phyloP scores from a whole-genome alignment of 2,797 vertebrate species.

The Pterois miles region DNA sequence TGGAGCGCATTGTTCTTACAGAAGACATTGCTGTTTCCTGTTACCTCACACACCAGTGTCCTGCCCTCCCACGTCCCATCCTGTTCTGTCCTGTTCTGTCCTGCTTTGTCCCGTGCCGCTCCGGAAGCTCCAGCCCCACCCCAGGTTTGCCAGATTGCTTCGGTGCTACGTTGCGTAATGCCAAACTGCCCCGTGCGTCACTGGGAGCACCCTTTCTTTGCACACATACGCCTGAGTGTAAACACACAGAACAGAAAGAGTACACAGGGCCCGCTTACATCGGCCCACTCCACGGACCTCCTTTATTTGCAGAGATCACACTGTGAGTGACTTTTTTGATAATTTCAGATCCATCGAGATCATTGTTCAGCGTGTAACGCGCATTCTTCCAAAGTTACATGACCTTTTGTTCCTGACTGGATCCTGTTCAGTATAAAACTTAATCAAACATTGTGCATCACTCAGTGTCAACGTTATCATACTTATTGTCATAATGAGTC shows the following conservation, averaged over 20 bases:
- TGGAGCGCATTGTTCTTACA: conserved; percentile 8
- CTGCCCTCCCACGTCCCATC: conserved; percentile 42
- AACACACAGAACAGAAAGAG: conserved; percentile 42
- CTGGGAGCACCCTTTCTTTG: conserved; percentile 69
- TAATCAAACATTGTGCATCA: conserved; percentile 21
- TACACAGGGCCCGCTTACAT: conserved; percentile 31
- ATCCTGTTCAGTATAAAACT: conserved; percentile 28
- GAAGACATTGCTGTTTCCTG: conserved; percentile 42
- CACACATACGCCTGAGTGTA: conserved; percentile 48
- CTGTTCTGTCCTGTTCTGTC: conserved; percentile 41
- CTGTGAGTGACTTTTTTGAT: conserved; percentile 35
- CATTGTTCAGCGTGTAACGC: not conserved
- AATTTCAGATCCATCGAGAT: conserved; percentile 15
- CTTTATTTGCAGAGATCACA: conserved; percentile 57
- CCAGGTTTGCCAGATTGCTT: conserved; percentile 60
- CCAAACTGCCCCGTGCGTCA: conserved; percentile 78
- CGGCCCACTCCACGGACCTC: conserved; percentile 26
- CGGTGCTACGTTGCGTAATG: conserved; percentile 69
- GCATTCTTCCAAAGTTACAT: conserved; percentile 1
- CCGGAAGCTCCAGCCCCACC: conserved; percentile 67
- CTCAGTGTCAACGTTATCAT: conserved; percentile 12
- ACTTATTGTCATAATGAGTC: conserved; percentile 21
- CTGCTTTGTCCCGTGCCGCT: conserved; percentile 53
- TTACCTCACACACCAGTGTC: conserved; percentile 49
- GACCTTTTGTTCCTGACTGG: conserved; percentile 14